These are phyloP conservation scores for Ornithoptera priamus DNA, from an alignment of 2,888 invertebrate genomes.

Conservation along the genomic window DNA sequence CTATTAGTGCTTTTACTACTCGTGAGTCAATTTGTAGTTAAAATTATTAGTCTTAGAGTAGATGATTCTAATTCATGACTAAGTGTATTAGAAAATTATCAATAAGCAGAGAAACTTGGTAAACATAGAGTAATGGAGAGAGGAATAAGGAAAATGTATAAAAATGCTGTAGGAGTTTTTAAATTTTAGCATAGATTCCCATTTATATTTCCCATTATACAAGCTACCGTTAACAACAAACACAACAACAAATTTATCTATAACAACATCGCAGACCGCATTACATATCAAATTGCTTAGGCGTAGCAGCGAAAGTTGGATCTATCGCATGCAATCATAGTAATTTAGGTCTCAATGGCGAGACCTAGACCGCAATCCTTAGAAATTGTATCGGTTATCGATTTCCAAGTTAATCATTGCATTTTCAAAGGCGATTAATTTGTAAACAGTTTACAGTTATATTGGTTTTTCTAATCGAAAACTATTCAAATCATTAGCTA, in stretches of 20 bases:
- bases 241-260: slow-evolving; percentile 25
- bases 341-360: slow-evolving; percentile 42
- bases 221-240: slow-evolving; percentile 13
- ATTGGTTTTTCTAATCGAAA: too few species aligned
- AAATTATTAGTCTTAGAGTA: not conserved
- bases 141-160: too few species aligned
- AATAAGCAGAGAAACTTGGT: not conserved
- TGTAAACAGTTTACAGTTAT: slow-evolving; percentile 30
- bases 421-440: slow-evolving; percentile 36
- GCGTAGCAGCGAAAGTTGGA: slow-evolving; percentile 42
- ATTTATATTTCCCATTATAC: not conserved
- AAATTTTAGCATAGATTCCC: too few species aligned
- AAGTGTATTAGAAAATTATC: not conserved
- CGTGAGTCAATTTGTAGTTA: not conserved
- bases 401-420: slow-evolving; percentile 53
- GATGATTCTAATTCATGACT: not conserved
- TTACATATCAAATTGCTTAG: slow-evolving; percentile 41
- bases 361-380: slow-evolving; percentile 47
- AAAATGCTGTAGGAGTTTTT: too few species aligned
- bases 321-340: slow-evolving; percentile 42
- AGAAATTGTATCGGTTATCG: slow-evolving; percentile 54
- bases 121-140: too few species aligned
- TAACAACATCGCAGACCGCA: slow-evolving; percentile 35
- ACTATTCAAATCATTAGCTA: too few species aligned
- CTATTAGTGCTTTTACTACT: not conserved